A percentile compares a stretch with the other conserved stretches of the same genome.
phyloP scores from a whole-genome alignment of 1,140 invertebrate species.

The Drosophila azteca region DNA sequence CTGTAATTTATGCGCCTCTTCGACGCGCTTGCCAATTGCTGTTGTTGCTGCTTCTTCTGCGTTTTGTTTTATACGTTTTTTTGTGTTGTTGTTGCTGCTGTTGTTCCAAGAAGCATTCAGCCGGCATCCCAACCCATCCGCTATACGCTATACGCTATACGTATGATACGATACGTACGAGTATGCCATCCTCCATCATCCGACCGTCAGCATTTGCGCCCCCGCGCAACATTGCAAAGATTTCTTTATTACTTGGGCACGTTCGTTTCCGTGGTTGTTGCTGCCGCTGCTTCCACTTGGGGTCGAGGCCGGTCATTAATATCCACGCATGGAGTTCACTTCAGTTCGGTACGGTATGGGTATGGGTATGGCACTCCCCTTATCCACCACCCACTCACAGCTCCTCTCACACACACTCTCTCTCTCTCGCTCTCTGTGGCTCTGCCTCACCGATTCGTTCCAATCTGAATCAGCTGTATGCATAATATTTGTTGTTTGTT shows the following conservation, averaged over 20 bases:
- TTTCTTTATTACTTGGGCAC: conserved; percentile 82
- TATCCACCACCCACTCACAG: conserved; percentile 12
- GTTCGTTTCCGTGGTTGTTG: conserved; percentile 50
- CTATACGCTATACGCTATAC: too few relatives aligned
- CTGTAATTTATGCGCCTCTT: conserved; percentile 79
- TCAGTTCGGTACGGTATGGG: conserved; percentile 10
- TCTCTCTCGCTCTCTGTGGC: neutral
- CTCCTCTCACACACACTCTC: neutral
- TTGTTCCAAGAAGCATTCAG: conserved; percentile 58
- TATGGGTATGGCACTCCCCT: neutral
- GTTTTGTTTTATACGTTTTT: neutral
- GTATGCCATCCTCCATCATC: conserved; percentile 8
- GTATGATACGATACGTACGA: too few relatives aligned
- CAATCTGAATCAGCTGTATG: conserved; percentile 76
- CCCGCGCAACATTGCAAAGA: conserved; percentile 67
- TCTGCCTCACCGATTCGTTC: conserved; percentile 27
- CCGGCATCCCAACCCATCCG: conserved; percentile 15
- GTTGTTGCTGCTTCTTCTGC: conserved; percentile 45
- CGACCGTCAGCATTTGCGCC: conserved; percentile 42
- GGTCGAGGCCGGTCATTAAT: conserved; percentile 83
- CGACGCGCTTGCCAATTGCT: conserved; percentile 77
- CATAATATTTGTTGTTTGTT: conserved; percentile 72
- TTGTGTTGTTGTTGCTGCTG: neutral
- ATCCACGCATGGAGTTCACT: conserved; percentile 73
- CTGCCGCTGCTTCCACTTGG: conserved; percentile 42